Evolutionary conservation across 2,113 vertebrate species (phyloP).

Genomic region (Etia nguti): DNA sequence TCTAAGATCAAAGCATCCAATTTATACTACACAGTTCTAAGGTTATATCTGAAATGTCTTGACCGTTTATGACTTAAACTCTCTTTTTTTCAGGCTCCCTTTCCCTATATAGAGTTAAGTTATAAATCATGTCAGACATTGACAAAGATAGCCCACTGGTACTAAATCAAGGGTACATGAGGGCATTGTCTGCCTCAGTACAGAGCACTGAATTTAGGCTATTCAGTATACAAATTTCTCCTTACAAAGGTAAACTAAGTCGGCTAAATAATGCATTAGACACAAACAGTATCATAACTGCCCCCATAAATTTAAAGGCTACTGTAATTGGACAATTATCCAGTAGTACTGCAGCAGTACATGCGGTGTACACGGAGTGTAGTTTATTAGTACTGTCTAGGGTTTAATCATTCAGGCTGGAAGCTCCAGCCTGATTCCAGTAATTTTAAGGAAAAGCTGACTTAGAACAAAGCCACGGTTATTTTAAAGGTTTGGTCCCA

Average conservation of each 20-base stretch:
- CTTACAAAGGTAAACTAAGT: background rate
- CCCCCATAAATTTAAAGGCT: background rate
- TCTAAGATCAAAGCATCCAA: background rate
- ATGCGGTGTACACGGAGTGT: background rate
- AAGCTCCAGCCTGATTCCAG: background rate
- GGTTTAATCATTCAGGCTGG: background rate
- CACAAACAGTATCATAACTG: background rate
- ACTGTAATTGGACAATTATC: background rate
- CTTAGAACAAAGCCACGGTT: constrained; percentile 24
- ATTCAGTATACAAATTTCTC: background rate
- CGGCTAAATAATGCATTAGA: background rate
- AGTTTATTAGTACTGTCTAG: background rate
- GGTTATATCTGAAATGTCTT: background rate
- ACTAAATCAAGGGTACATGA: background rate
- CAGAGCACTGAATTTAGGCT: background rate
- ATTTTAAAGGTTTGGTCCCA: constrained; percentile 31
- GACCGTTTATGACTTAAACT: background rate
- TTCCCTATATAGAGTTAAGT: background rate
- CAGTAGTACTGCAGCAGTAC: background rate
- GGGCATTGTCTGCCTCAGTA: background rate
- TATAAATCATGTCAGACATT: background rate
- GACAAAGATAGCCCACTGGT: background rate
- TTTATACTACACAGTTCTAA: background rate
- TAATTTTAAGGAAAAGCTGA: constrained; percentile 19
- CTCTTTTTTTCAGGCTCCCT: background rate